Evolutionary conservation across 2,113 vertebrate species (phyloP), one percentile per base, ranked within the genome.

Genomic region (Brachyhypopomus occidentalis): DNA sequence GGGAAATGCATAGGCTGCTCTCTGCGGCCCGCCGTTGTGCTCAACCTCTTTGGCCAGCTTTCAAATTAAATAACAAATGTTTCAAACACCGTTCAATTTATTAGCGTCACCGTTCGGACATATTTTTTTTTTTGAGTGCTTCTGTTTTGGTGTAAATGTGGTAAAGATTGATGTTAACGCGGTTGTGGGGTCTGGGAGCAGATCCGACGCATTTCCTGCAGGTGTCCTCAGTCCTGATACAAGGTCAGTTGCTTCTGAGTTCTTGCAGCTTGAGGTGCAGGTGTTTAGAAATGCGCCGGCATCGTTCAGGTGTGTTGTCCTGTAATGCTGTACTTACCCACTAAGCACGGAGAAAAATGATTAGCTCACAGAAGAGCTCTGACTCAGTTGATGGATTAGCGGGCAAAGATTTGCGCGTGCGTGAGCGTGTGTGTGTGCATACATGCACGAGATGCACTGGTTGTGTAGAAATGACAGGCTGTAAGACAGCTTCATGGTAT

Each of bases 401-500:
- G 69, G 34, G 73, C 70, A 67, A 27, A 19, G 34, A 36, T 30
- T 38, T 64, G 4, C 72, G 48, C 70, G 55, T 69, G 72, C 45
- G 41, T 73, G 75, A 58, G 48, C 25, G 63, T 48, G 56, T 75
- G 77, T 41, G 25, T 27, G 38, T 19, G 27, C 20, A 48, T 19
- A 59, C 52, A 25, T 62, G 56, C 75, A 25, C 67, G 59, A 71
- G 45, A 14, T 52, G 74, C 7, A 56, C 17, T 56, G 71, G 52
- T 58, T 66, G 67, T 74, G 22, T 23, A 84, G 71, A 81, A 82
- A 79, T 80, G 80, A 83, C 83, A 82, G 71, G 19, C 85, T 73
- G 81, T 81, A 69, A 77, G 67, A 77, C 83, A 76, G 79, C 78
- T 72, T 56, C 36, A 48, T 72, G 75, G 63, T 74, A 55, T 77